A percentile compares a stretch with the other conserved stretches of the same genome.
These are phyloP conservation scores for Cephalopachus bancanus DNA, from an alignment of 2,797 vertebrate genomes.

Conservation along the genomic window DNA sequence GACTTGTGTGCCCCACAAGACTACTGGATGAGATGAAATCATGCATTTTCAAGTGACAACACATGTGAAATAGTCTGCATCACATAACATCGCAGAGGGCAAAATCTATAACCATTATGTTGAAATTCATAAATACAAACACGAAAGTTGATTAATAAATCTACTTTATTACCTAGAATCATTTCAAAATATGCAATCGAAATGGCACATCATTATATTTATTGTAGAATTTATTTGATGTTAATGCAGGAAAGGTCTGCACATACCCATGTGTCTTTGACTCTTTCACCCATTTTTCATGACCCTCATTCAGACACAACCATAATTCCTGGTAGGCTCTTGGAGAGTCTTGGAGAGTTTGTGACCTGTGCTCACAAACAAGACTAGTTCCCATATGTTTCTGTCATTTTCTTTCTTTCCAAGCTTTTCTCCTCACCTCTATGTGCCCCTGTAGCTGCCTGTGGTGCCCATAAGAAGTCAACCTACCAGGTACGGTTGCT, in stretches of 20 bases:
- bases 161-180: not conserved
- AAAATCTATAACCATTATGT: not conserved
- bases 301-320: not conserved
- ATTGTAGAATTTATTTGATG: not conserved
- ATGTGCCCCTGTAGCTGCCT: not conserved
- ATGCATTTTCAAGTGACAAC: not conserved
- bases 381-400: not conserved
- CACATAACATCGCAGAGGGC: not conserved
- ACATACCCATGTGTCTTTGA: not conserved
- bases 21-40: slow-evolving; percentile 1
- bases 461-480: not conserved
- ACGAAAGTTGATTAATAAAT: not conserved
- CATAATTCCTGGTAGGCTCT: not conserved
- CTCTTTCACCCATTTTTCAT: not conserved
- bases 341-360: not conserved
- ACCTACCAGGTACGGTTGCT: not conserved
- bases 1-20: not conserved
- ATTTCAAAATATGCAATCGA: slow-evolving; percentile 28
- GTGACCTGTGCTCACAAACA: not conserved
- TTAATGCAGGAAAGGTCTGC: not conserved
- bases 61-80: not conserved
- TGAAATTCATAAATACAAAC: slow-evolving; percentile 40
- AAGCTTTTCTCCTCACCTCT: not conserved
- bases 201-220: not conserved
- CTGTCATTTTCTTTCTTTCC: slow-evolving; percentile 31